phyloP scores from a whole-genome alignment of 2,888 invertebrate genomes.

The Parnassius apollo region DNA sequence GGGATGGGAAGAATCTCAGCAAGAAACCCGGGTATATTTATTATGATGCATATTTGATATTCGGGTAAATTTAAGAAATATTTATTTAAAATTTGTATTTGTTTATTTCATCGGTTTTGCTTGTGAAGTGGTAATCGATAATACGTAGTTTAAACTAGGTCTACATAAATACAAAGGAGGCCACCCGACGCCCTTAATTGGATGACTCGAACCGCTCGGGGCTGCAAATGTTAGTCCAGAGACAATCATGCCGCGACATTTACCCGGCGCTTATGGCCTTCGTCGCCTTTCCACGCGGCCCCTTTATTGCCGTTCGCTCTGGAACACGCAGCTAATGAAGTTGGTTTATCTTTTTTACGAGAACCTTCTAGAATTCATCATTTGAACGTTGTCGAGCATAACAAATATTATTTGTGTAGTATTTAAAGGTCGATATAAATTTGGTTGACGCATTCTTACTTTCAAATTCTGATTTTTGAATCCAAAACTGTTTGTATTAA shows the following conservation, averaged over 20 bases:
- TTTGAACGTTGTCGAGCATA: no score
- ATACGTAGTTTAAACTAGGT: conserved; percentile 3
- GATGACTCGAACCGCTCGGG: conserved; percentile 42
- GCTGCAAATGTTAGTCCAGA: conserved; percentile 65
- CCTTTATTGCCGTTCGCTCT: conserved; percentile 40
- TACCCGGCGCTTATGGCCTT: conserved; percentile 47
- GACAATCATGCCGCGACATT: conserved; percentile 66
- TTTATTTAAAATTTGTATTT: no score
- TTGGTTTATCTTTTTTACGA: conserved; percentile 7
- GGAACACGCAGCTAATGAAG: conserved; percentile 23
- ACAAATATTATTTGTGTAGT: no score
- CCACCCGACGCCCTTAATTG: conserved; percentile 56
- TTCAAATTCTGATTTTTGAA: no score
- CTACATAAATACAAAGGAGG: conserved; percentile 36
- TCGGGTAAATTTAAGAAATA: no score
- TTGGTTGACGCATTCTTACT: no score
- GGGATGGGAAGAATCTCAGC: no score
- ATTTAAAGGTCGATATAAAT: no score
- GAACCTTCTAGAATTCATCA: background rate
- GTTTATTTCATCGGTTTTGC: no score
- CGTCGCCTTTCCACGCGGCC: conserved; percentile 46
- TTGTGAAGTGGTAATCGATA: conserved; percentile 5
- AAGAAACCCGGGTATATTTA: no score
- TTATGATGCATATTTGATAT: no score
- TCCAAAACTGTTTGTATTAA: no score